phyloP scores from a whole-genome alignment of 2,888 invertebrate species.

The Galerucella pusilla region DNA sequence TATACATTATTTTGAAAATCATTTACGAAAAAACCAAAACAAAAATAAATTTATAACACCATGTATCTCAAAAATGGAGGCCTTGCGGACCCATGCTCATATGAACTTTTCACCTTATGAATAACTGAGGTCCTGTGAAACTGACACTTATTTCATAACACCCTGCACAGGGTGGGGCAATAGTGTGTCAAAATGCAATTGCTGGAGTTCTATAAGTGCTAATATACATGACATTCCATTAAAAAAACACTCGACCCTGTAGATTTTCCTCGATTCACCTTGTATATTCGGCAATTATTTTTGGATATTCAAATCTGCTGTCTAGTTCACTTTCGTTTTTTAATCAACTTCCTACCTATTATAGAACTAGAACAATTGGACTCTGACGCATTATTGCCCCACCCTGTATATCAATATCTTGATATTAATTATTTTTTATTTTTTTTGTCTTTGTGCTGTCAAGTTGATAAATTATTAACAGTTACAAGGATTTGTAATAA shows the following conservation, averaged over 20 bases:
- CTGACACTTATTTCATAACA: background rate
- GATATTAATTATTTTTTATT: background rate
- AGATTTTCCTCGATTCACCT: slow-evolving; percentile 12
- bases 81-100: slow-evolving; percentile 13
- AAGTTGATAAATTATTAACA: too few relatives aligned
- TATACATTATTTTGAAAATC: slow-evolving; percentile 5
- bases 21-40: slow-evolving; percentile 17
- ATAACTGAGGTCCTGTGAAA: background rate
- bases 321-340: slow-evolving; percentile 21
- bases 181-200: too few relatives aligned
- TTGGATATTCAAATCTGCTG: slow-evolving; percentile 7
- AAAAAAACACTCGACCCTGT: slow-evolving; percentile 7
- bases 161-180: too few relatives aligned
- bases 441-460: too few relatives aligned
- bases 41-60: slow-evolving; percentile 8
- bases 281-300: slow-evolving; percentile 18
- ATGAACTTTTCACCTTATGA: background rate
- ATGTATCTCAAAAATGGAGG: slow-evolving; percentile 12
- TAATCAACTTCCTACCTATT: slow-evolving; percentile 16
- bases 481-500: too few relatives aligned
- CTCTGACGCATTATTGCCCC: slow-evolving; percentile 16
- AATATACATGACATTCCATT: too few relatives aligned
- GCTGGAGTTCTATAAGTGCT: too few relatives aligned
- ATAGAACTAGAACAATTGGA: slow-evolving; percentile 11
- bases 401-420: slow-evolving; percentile 20